Percentiles rank a stretch among this genome's conserved stretches.
Evolutionary conservation across 2,888 invertebrate genomes (phyloP).

Genomic region (Trachelus stipa): DNA sequence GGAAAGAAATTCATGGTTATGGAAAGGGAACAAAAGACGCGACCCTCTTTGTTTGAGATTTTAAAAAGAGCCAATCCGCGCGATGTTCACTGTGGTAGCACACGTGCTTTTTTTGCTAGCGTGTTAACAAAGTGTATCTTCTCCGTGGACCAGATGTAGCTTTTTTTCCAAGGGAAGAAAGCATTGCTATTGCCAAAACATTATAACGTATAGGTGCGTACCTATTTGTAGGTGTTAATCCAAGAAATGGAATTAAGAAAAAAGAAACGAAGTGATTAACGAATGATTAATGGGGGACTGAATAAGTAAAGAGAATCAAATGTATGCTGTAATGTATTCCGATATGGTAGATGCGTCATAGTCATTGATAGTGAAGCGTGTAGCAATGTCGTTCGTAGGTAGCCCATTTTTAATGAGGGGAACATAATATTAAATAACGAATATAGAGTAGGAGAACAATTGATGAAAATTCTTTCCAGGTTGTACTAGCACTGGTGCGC

Average conservation of each 20-base stretch:
- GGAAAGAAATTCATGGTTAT: not conserved
- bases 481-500: not conserved
- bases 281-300: slow-evolving; percentile 21
- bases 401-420: slow-evolving; percentile 21
- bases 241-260: slow-evolving; percentile 1
- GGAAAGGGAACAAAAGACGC: not conserved
- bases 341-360: slow-evolving; percentile 32
- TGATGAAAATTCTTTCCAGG: not conserved
- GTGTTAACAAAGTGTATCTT: not conserved
- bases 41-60: not conserved
- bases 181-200: slow-evolving; percentile 39
- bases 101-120: not conserved
- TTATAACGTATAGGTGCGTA: slow-evolving; percentile 16
- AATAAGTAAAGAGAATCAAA: slow-evolving; percentile 20
- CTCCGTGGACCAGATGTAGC: not conserved
- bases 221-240: slow-evolving; percentile 7
- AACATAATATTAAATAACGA: slow-evolving; percentile 26
- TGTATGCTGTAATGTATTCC: slow-evolving; percentile 38
- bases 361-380: slow-evolving; percentile 37
- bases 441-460: not conserved
- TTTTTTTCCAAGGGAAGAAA: slow-evolving; percentile 14
- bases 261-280: not conserved
- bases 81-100: not conserved
- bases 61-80: not conserved
- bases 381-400: slow-evolving; percentile 33